phyloP scores from a whole-genome alignment of 2,797 vertebrate species.

The Lepilemur ruficaudatus region DNA sequence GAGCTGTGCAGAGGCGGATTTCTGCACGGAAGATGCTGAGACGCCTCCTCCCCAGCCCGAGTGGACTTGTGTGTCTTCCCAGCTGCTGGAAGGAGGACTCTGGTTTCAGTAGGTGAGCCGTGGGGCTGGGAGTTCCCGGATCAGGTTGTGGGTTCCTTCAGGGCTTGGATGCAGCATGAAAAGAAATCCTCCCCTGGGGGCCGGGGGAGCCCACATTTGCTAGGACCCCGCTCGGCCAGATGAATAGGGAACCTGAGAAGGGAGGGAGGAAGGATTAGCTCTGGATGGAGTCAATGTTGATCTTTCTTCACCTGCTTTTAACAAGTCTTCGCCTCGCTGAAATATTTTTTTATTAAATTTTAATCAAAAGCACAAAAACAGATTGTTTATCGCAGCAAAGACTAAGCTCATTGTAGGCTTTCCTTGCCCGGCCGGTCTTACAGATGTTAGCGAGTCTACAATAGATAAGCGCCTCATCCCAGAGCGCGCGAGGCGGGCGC shows the following conservation, averaged over 20 bases:
- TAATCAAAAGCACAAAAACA: constrained; percentile 86
- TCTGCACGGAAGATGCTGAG: constrained; percentile 44
- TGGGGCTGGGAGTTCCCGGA: constrained; percentile 26
- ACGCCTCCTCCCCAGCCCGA: not conserved
- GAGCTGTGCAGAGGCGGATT: constrained; percentile 55
- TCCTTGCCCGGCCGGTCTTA: not conserved
- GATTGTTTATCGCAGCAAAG: constrained; percentile 79
- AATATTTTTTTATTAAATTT: constrained; percentile 86
- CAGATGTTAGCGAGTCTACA: constrained; percentile 40
- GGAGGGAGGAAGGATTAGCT: constrained; percentile 78
- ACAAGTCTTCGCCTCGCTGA: constrained; percentile 79
- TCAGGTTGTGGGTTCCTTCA: constrained; percentile 63
- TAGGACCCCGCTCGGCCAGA: constrained; percentile 47
- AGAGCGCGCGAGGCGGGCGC: not conserved
- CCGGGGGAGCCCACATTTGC: not conserved
- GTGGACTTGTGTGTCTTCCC: constrained; percentile 58
- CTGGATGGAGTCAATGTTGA: constrained; percentile 78
- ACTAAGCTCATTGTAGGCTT: constrained; percentile 63
- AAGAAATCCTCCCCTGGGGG: not conserved
- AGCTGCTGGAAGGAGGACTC: constrained; percentile 57
- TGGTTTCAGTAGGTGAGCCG: constrained; percentile 65
- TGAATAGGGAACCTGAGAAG: constrained; percentile 83
- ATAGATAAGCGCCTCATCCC: not conserved
- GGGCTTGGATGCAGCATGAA: constrained; percentile 33
- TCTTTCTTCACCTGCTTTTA: constrained; percentile 85